Percentiles rank a stretch among this genome's conserved stretches.
phyloP scores from a whole-genome alignment of 1,140 invertebrate genomes.

The Physella acuta region DNA sequence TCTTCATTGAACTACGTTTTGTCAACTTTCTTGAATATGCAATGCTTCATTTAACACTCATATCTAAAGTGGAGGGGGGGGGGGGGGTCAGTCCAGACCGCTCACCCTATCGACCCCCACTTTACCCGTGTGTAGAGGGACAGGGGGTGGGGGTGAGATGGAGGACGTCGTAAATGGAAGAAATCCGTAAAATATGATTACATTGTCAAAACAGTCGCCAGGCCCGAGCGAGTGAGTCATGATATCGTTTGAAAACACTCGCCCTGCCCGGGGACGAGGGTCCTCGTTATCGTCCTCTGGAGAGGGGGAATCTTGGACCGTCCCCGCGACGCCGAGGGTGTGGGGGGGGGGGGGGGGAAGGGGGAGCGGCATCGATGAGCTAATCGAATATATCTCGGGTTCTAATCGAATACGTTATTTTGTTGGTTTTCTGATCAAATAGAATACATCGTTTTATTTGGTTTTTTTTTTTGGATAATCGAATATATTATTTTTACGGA shows the following conservation, averaged over 20 bases:
- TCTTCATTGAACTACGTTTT: no score
- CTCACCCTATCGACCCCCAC: not conserved
- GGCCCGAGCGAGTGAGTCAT: not conserved
- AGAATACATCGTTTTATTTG: not conserved
- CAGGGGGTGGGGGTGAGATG: not conserved
- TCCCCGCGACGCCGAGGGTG: not conserved
- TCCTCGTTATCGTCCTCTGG: not conserved
- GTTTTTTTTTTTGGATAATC: no score
- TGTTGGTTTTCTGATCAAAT: not conserved
- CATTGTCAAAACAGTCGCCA: constrained; percentile 20
- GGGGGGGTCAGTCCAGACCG: not conserved
- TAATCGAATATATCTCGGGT: constrained; percentile 4
- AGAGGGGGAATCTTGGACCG: not conserved
- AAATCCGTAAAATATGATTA: not conserved
- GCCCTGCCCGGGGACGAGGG: not conserved
- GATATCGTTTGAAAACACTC: constrained; percentile 12
- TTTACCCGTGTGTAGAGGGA: not conserved
- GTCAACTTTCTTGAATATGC: no score
- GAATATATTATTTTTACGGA: no score
- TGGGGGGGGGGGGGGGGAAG: not conserved
- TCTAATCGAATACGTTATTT: not conserved
- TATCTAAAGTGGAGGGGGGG: not conserved
- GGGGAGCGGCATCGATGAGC: not conserved
- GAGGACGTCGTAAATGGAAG: not conserved
- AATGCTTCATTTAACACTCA: no score